Percentiles rank a stretch among this genome's conserved stretches.
These are phyloP conservation scores for Telenomus remus DNA, from an alignment of 1,140 invertebrate species.

Conservation along the genomic window DNA sequence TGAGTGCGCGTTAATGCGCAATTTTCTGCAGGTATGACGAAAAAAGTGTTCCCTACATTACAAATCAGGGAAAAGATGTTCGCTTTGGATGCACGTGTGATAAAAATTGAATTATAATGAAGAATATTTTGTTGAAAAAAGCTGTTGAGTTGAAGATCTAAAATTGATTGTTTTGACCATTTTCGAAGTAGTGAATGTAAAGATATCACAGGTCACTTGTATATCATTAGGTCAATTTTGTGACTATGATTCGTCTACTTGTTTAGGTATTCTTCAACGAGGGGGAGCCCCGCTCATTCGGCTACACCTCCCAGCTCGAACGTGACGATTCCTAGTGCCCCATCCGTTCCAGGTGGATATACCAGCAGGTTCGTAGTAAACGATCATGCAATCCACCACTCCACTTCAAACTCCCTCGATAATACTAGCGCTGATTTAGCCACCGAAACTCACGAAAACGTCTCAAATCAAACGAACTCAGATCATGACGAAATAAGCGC, in stretches of 20 bases:
- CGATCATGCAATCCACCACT: slow-evolving; percentile 68
- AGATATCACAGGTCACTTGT: not conserved
- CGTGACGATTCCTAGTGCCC: slow-evolving; percentile 57
- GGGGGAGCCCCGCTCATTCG: slow-evolving; percentile 72
- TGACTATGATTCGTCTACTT: slow-evolving; percentile 48
- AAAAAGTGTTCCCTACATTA: no score
- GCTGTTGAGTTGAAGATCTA: no score
- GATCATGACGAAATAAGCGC: no score
- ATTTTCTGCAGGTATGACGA: no score
- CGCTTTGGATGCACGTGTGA: no score
- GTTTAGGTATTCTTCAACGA: slow-evolving; percentile 71
- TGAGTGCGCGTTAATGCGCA: no score
- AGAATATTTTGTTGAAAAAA: no score
- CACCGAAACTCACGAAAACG: slow-evolving; percentile 51
- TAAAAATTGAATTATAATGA: no score
- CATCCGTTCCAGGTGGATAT: slow-evolving; percentile 68
- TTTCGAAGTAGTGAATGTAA: slow-evolving; percentile 16
- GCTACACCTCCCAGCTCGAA: slow-evolving; percentile 63
- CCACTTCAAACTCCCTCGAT: slow-evolving; percentile 71
- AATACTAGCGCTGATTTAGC: slow-evolving; percentile 70
- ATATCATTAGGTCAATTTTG: slow-evolving; percentile 23
- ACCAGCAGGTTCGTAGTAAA: slow-evolving; percentile 76
- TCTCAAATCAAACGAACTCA: not conserved
- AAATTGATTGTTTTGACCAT: no score
- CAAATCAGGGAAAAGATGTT: no score